phyloP scores from a whole-genome alignment of 2,888 invertebrate species.

The Apodemia mormo region DNA sequence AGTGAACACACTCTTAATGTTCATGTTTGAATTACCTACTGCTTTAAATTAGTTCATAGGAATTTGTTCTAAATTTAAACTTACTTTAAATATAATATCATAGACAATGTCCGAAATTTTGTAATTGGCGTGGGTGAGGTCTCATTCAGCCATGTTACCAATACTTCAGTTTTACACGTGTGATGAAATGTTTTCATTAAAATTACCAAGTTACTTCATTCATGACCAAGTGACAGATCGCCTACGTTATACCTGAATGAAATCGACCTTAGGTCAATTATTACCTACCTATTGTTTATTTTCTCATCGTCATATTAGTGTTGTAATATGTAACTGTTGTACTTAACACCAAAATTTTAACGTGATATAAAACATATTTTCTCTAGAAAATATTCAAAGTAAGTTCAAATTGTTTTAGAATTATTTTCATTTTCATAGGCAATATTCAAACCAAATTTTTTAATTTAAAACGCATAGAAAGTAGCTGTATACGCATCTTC shows the following conservation, averaged over 20 bases:
- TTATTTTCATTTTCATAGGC: too few relatives aligned
- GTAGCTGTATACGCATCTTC: too few relatives aligned
- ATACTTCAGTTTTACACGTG: background rate
- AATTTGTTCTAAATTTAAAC: background rate
- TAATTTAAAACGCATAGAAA: too few relatives aligned
- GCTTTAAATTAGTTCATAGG: too few relatives aligned
- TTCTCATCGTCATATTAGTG: constrained; percentile 26
- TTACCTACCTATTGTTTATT: constrained; percentile 39
- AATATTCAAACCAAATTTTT: too few relatives aligned
- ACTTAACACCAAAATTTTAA: too few relatives aligned
- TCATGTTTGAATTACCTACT: too few relatives aligned
- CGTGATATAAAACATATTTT: too few relatives aligned
- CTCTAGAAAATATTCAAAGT: too few relatives aligned
- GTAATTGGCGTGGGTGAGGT: constrained; percentile 31
- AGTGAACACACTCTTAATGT: too few relatives aligned
- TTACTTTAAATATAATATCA: background rate
- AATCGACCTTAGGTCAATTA: constrained; percentile 47
- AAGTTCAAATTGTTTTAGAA: too few relatives aligned
- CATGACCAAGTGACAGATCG: constrained; percentile 35
- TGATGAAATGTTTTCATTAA: constrained; percentile 2
- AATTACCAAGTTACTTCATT: constrained; percentile 29
- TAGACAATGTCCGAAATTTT: background rate
- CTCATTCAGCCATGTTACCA: constrained; percentile 17
- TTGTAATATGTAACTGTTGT: constrained; percentile 37
- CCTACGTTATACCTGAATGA: constrained; percentile 50